A percentile compares a stretch with the other conserved stretches of the same genome.
phyloP scores from a whole-genome alignment of 2,113 vertebrate species.

The Dolichotis patagonum region DNA sequence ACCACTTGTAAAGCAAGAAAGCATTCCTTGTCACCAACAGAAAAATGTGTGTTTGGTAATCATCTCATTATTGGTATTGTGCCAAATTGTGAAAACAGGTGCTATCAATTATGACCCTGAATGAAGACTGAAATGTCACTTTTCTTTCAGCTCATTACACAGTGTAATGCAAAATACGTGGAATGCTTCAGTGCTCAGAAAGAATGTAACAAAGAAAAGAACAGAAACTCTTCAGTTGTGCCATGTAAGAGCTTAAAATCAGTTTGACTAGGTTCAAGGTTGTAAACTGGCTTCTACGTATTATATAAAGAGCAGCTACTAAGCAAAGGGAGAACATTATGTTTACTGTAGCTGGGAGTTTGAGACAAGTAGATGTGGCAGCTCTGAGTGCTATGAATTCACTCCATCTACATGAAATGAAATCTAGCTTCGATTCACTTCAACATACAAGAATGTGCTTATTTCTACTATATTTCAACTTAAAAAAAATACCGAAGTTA shows the following conservation, averaged over 20 bases:
- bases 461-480: background rate
- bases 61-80: background rate
- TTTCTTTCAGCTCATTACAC: slow-evolving; percentile 93
- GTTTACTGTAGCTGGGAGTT: slow-evolving; percentile 48
- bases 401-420: background rate
- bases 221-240: slow-evolving; percentile 94
- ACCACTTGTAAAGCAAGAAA: background rate
- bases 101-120: background rate
- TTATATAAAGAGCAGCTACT: slow-evolving; percentile 57
- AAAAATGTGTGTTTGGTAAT: background rate
- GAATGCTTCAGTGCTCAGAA: slow-evolving; percentile 97
- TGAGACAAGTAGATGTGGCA: background rate
- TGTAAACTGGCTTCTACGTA: background rate
- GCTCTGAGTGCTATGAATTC: background rate
- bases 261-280: slow-evolving; percentile 64
- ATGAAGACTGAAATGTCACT: slow-evolving; percentile 60
- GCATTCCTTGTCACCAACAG: background rate
- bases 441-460: background rate
- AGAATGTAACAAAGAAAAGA: slow-evolving; percentile 98
- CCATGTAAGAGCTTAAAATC: slow-evolving; percentile 90
- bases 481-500: background rate
- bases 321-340: slow-evolving; percentile 46
- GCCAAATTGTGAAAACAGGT: background rate
- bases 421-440: background rate
- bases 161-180: slow-evolving; percentile 90